Evolutionary conservation across 1,140 invertebrate genomes (phyloP), one percentile per base, ranked within the genome.

Genomic region (Drosophila athabasca): DNA sequence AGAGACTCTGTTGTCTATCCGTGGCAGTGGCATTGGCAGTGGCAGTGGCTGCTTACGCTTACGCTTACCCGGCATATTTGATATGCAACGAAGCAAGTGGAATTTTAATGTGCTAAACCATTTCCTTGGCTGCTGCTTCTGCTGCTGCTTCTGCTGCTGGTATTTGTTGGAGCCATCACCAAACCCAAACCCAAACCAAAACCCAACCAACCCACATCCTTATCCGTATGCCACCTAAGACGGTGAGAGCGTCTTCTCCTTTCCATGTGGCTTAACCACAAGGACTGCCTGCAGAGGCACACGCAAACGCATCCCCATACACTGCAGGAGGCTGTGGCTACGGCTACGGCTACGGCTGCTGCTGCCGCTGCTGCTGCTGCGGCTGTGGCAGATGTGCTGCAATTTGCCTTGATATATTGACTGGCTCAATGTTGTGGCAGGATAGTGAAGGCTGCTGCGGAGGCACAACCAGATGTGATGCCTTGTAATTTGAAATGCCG

Each of bases 31-130:
- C n/a, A 26, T 17, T 26, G 17, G 29, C 24, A n/a, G 49, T 11
- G 26, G 48, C 39, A 31, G 53, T 62, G 60, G 41, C 69, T 78
- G 77, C 70, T 76, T 19, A 19, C 17, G 17, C 17, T 19, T 19
- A 19, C 17, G 17, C 17, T 19, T 76, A 76, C 57, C 52, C 65
- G 67, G 66, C 75, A 83, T 83, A 88, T 88, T 88, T 88, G 79
- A 83, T 88, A 88, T 88, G 83, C 83, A 88, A 78, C 84, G 72
- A 68, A 62, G 83, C 83, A 88, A 89, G 84, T 79, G 83, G 84
- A 88, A 88, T 88, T 88, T 88, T 89, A 89, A 89, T 89, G 84
- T 77, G 79, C 84, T 74, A 89, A 88, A 74, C 83, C 84, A 88
- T 88, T 88, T 88, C 71, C 76, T 76, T 82, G 78, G 79, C 48